Percentiles rank a stretch among this genome's conserved stretches.
Conservation (phyloP, 1,140 invertebrate genomes). For the silkworm (Bombyx mori) region DNA sequence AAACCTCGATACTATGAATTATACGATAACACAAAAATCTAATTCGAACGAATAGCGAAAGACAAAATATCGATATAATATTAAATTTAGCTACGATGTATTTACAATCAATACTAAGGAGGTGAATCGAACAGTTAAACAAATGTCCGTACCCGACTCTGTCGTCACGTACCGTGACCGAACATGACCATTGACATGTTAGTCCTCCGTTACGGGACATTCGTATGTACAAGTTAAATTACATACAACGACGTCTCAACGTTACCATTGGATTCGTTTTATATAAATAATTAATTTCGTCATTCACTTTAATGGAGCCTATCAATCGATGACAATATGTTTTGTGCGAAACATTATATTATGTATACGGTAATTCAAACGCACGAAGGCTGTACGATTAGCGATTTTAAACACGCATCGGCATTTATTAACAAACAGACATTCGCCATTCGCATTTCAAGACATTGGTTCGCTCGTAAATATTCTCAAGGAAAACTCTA, state of each 20-base stretch:
- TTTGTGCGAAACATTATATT: conserved; percentile 46
- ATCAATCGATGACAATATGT: conserved; percentile 38
- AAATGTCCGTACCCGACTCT: too few relatives aligned
- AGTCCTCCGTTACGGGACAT: conserved; percentile 49
- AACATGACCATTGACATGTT: conserved; percentile 8
- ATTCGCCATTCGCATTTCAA: not conserved
- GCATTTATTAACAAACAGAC: too few relatives aligned
- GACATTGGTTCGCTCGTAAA: not conserved
- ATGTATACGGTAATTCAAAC: conserved; percentile 14
- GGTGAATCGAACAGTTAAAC: conserved; percentile 3
- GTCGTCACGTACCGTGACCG: too few relatives aligned
- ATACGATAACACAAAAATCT: conserved; percentile 24
- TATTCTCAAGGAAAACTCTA: too few relatives aligned
- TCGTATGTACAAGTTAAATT: conserved; percentile 68
- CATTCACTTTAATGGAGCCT: conserved; percentile 39
- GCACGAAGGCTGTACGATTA: not conserved
- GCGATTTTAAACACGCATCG: too few relatives aligned
- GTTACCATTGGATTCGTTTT: too few relatives aligned
- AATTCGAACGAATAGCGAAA: conserved; percentile 20
- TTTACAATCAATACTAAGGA: conserved; percentile 61
- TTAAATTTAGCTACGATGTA: conserved; percentile 52
- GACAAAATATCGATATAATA: conserved; percentile 29
- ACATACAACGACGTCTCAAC: conserved; percentile 24
- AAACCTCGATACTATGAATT: not conserved
- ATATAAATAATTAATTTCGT: too few relatives aligned